Conservation (phyloP, 2,888 invertebrate genomes). For the Carpatolechia fugitivella region DNA sequence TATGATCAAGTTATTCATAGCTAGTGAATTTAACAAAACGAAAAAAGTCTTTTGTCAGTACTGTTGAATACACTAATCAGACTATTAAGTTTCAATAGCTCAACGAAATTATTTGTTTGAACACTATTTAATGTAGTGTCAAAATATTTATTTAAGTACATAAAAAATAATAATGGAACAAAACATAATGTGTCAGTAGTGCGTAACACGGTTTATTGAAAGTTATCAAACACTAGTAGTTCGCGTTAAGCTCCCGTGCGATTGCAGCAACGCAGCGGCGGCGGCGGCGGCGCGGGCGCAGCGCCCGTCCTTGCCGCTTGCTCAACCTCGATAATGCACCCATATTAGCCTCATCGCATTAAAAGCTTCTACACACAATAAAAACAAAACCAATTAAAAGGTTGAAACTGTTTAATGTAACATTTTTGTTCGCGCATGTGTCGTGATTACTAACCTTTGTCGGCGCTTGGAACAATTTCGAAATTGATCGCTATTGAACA, state of each 20-base stretch:
- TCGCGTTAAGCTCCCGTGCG: conserved; percentile 15
- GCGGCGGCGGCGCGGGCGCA: conserved; percentile 16
- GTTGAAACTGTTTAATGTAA: conserved; percentile 50
- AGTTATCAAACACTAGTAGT: conserved; percentile 1
- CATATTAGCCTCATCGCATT: conserved; percentile 58
- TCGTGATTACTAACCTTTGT: conserved; percentile 14
- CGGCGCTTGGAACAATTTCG: conserved; percentile 46
- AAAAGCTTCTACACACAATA: conserved; percentile 60
- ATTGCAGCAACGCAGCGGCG: conserved; percentile 19
- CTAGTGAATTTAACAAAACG: too few species aligned
- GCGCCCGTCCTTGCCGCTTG: conserved; percentile 66
- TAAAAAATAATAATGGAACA: too few species aligned
- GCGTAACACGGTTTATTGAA: background rate
- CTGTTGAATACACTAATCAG: too few species aligned
- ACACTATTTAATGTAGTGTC: too few species aligned
- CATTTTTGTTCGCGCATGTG: conserved; percentile 9
- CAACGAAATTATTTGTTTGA: too few species aligned
- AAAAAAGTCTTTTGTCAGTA: too few species aligned
- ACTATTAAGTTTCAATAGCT: too few species aligned
- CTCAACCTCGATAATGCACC: conserved; percentile 61
- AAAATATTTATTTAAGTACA: too few species aligned
- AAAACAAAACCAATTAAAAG: conserved; percentile 62
- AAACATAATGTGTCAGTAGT: too few species aligned
- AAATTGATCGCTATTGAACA: conserved; percentile 54
- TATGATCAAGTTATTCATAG: too few species aligned